A percentile compares a stretch with the other conserved stretches of the same genome.
Evolutionary conservation across 2,113 vertebrate species (phyloP).

Genomic region (Gymnogyps californianus): DNA sequence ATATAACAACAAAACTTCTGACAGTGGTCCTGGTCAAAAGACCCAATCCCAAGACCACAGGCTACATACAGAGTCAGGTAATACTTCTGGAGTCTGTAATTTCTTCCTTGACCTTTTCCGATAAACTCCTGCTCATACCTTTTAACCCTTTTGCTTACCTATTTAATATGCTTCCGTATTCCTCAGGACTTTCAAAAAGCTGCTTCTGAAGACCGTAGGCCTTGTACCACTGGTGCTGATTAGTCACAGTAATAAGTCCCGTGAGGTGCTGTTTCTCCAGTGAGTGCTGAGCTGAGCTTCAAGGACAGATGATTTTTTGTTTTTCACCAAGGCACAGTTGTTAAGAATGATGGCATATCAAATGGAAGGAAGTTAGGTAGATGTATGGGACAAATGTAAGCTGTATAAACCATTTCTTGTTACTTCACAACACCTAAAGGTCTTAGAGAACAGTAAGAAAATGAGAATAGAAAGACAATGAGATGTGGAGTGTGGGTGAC

Average conservation of each 20-base stretch:
- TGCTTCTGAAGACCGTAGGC: neutral
- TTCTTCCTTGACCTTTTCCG: neutral
- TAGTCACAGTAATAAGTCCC: neutral
- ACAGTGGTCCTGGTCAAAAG: neutral
- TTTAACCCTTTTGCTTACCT: neutral
- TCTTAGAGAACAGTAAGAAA: neutral
- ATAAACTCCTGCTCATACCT: neutral
- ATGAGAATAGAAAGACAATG: neutral
- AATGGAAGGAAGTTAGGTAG: rapidly evolving
- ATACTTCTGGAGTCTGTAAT: neutral
- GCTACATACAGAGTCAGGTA: neutral
- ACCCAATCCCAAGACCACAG: neutral
- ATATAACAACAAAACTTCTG: neutral
- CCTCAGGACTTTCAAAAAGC: neutral
- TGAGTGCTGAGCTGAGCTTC: neutral
- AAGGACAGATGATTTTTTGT: neutral
- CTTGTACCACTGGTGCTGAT: neutral
- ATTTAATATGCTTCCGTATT: neutral
- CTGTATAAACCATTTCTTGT: neutral
- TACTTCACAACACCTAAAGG: neutral
- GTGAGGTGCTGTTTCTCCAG: neutral
- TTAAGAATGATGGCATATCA: neutral
- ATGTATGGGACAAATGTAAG: neutral
- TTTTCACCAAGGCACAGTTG: neutral
- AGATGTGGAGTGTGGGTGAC: rapidly evolving